phyloP scores from a whole-genome alignment of 2,888 invertebrate genomes.

The Hirtodrosophila trivittata region DNA sequence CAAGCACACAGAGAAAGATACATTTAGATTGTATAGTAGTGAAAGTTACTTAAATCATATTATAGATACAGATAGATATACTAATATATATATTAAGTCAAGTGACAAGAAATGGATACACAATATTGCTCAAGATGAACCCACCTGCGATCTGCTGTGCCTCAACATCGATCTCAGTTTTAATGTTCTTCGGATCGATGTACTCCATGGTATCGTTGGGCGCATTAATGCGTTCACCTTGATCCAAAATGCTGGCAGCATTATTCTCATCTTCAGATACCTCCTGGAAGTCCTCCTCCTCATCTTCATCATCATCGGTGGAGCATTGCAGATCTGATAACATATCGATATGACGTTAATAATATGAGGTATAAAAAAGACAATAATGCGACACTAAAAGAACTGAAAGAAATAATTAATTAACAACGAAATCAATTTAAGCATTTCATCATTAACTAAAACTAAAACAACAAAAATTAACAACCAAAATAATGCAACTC shows the following conservation, averaged over 20 bases:
- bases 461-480: too few species aligned
- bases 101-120: too few species aligned
- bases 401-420: slow-evolving; percentile 35
- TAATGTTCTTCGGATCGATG: slow-evolving; percentile 78
- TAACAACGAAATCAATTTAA: not conserved
- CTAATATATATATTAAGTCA: too few species aligned
- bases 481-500: too few species aligned
- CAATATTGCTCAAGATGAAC: slow-evolving; percentile 28
- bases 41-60: slow-evolving; percentile 21
- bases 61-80: slow-evolving; percentile 4
- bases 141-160: slow-evolving; percentile 75
- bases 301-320: slow-evolving; percentile 89
- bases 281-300: slow-evolving; percentile 86
- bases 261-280: slow-evolving; percentile 85
- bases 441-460: too few species aligned
- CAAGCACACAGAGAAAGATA: slow-evolving; percentile 47
- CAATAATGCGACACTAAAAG: not conserved
- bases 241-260: slow-evolving; percentile 83
- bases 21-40: slow-evolving; percentile 38
- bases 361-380: not conserved
- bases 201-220: slow-evolving; percentile 58
- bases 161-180: slow-evolving; percentile 78
- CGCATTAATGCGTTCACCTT: slow-evolving; percentile 81
- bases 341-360: not conserved
- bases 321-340: slow-evolving; percentile 88